phyloP scores from a whole-genome alignment of 2,888 invertebrate species.

The Dryobotodes eremita region DNA sequence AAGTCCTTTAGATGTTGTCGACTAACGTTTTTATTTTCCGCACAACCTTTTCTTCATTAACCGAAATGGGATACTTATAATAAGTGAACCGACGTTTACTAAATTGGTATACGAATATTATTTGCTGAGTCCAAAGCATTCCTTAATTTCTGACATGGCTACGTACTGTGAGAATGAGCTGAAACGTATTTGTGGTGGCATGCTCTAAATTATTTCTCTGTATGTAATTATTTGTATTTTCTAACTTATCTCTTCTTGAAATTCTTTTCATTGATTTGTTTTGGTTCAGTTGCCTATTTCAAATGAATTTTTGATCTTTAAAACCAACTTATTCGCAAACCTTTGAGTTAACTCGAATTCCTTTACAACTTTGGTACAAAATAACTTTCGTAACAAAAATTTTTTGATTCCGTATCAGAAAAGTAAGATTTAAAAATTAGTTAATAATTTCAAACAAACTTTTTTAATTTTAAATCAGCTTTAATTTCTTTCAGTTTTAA shows the following conservation, averaged over 20 bases:
- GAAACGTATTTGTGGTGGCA: constrained; percentile 83
- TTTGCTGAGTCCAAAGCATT: constrained; percentile 77
- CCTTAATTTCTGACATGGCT: constrained; percentile 78
- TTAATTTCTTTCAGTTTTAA: no score
- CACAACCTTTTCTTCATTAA: constrained; percentile 73
- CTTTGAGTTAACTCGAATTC: constrained; percentile 33
- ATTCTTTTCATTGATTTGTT: constrained; percentile 65
- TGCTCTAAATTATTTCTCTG: constrained; percentile 74
- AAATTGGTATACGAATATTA: constrained; percentile 72
- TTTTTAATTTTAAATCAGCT: not conserved
- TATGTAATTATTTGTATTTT: constrained; percentile 68
- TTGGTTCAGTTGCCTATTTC: constrained; percentile 64
- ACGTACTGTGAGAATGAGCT: constrained; percentile 82
- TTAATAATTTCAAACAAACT: not conserved
- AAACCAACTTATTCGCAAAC: constrained; percentile 53
- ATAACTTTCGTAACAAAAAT: not conserved
- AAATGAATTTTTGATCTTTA: constrained; percentile 47
- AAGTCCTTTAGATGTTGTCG: constrained; percentile 77
- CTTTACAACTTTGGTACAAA: not conserved
- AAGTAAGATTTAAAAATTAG: not conserved
- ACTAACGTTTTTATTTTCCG: constrained; percentile 73
- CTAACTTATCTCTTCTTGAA: constrained; percentile 64
- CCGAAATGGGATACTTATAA: constrained; percentile 63
- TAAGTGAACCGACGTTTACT: constrained; percentile 69
- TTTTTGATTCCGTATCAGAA: not conserved